Evolutionary conservation across 2,888 invertebrate genomes (phyloP).

Genomic region (Athalia rosae): DNA sequence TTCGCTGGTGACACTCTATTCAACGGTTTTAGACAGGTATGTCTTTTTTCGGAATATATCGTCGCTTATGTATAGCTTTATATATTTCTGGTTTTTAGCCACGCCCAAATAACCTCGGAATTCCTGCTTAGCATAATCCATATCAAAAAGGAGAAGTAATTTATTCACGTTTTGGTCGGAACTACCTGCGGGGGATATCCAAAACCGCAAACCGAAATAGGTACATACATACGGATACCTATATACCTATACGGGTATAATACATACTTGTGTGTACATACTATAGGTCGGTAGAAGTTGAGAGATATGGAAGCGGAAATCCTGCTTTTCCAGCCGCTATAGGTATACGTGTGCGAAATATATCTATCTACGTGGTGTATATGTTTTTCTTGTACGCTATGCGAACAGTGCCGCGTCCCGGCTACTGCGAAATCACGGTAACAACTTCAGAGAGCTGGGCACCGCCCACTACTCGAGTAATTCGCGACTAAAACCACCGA

Average conservation of each 20-base stretch:
- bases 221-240: not conserved
- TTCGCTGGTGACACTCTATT: too few relatives aligned
- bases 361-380: too few relatives aligned
- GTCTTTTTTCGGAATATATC: too few relatives aligned
- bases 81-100: too few relatives aligned
- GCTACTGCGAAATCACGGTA: too few relatives aligned
- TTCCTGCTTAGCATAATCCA: conserved; percentile 28
- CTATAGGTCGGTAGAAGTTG: not conserved
- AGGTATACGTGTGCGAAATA: conserved; percentile 17
- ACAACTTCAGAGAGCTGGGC: too few relatives aligned
- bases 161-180: conserved; percentile 15
- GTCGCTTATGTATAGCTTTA: not conserved
- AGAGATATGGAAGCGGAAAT: conserved; percentile 19
- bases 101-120: not conserved
- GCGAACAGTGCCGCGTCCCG: too few relatives aligned
- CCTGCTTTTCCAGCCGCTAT: conserved; percentile 23
- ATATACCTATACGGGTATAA: not conserved
- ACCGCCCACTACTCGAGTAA: too few relatives aligned
- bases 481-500: too few relatives aligned
- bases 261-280: not conserved
- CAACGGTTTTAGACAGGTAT: too few relatives aligned
- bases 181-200: conserved; percentile 13
- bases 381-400: too few relatives aligned
- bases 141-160: conserved; percentile 16
- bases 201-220: conserved; percentile 13